phyloP scores from a whole-genome alignment of 1,140 invertebrate genomes.

The Orius laevigatus region DNA sequence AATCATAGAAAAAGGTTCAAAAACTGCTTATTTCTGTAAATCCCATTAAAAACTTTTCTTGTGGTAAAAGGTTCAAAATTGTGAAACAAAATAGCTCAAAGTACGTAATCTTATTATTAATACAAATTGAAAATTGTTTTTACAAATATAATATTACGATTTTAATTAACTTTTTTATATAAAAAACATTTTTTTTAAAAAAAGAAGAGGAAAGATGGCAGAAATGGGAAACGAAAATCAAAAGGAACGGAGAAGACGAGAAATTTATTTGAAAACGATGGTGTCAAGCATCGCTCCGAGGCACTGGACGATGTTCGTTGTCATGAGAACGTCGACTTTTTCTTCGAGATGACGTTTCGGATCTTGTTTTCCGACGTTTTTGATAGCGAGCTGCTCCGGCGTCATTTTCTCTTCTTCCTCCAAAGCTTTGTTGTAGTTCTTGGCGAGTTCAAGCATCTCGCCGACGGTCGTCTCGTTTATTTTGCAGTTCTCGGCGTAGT shows the following conservation, averaged over 20 bases:
- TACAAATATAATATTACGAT: too few species aligned
- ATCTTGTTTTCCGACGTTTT: slow-evolving; percentile 99
- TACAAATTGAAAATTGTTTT: too few species aligned
- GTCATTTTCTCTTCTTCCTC: slow-evolving; percentile 99
- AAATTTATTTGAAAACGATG: slow-evolving; percentile 76
- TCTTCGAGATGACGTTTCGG: slow-evolving; percentile 99
- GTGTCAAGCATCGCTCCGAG: slow-evolving; percentile 97
- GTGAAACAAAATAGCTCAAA: too few species aligned
- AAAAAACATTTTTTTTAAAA: too few species aligned
- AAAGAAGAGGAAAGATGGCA: too few species aligned
- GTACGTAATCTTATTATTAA: too few species aligned
- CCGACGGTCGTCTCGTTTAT: slow-evolving; percentile 83
- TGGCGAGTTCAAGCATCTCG: slow-evolving; percentile 93
- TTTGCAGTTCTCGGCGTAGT: slow-evolving; percentile 88
- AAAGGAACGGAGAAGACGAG: background rate
- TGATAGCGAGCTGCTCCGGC: slow-evolving; percentile 96
- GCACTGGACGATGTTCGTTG: slow-evolving; percentile 96
- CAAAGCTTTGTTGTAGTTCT: slow-evolving; percentile 96
- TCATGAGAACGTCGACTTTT: slow-evolving; percentile 94
- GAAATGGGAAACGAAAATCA: too few species aligned
- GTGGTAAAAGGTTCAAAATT: too few species aligned
- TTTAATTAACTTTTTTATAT: too few species aligned
- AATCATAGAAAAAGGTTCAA: too few species aligned
- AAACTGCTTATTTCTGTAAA: too few species aligned
- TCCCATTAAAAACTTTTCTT: too few species aligned